phyloP scores from a whole-genome alignment of 2,113 vertebrate genomes.

The Ciconia maguari region DNA sequence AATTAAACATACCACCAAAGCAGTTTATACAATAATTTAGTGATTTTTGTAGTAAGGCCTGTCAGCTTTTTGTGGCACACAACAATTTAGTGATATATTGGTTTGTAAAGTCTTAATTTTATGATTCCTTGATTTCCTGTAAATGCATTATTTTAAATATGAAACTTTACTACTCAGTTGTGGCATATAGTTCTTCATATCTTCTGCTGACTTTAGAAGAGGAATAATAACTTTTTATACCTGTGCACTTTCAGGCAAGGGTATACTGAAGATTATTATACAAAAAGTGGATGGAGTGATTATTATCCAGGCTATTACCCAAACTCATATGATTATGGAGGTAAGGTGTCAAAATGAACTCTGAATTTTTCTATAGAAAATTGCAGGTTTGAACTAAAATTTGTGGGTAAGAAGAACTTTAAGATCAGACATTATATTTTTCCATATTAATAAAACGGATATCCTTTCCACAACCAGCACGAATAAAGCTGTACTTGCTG shows the following conservation, averaged over 20 bases:
- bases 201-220: background rate
- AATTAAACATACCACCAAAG: background rate
- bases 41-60: background rate
- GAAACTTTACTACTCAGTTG: background rate
- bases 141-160: background rate
- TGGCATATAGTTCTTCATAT: background rate
- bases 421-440: background rate
- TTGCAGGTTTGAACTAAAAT: background rate
- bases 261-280: conserved; percentile 82
- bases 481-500: background rate
- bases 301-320: conserved; percentile 86
- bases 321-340: conserved; percentile 80
- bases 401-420: background rate
- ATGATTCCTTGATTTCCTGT: background rate
- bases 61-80: background rate
- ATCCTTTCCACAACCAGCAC: background rate
- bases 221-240: background rate
- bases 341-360: conserved; percentile 22
- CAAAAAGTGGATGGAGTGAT: conserved; percentile 81
- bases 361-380: background rate
- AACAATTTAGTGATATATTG: background rate
- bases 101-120: background rate
- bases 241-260: conserved; percentile 77
- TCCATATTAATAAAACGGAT: background rate
- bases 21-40: background rate